Conservation (phyloP, 2,797 vertebrate species). For the Chloroceryle inda region DNA sequence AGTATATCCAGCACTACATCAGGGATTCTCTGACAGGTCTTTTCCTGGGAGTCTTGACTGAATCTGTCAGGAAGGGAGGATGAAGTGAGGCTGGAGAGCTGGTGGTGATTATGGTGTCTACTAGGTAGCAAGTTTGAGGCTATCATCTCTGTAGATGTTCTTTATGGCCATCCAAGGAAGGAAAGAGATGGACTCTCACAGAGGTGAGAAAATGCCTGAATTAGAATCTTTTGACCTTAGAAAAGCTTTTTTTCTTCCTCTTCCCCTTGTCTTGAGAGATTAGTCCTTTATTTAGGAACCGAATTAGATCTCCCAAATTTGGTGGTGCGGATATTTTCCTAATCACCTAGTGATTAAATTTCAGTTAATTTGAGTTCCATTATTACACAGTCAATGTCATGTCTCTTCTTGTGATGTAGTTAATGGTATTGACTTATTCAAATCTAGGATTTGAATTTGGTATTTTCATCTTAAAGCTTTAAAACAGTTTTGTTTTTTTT, state of each 20-base stretch:
- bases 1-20: background rate
- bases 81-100: background rate
- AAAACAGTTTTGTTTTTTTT: background rate
- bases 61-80: background rate
- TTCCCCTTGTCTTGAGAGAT: background rate
- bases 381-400: background rate
- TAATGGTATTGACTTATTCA: background rate
- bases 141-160: background rate
- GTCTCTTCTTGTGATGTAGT: background rate
- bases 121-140: background rate
- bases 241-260: background rate
- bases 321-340: background rate
- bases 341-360: constrained; percentile 34
- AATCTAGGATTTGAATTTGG: background rate
- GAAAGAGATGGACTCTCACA: background rate
- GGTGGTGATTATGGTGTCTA: background rate
- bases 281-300: constrained; percentile 28
- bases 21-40: background rate
- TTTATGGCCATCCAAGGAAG: background rate
- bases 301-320: constrained; percentile 17
- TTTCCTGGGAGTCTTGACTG: background rate
- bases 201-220: background rate
- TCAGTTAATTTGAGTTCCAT: constrained; percentile 9
- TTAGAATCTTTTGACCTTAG: background rate
- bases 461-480: background rate